phyloP scores from a whole-genome alignment of 2,113 vertebrate species.

The Onychostruthus taczanowskii region DNA sequence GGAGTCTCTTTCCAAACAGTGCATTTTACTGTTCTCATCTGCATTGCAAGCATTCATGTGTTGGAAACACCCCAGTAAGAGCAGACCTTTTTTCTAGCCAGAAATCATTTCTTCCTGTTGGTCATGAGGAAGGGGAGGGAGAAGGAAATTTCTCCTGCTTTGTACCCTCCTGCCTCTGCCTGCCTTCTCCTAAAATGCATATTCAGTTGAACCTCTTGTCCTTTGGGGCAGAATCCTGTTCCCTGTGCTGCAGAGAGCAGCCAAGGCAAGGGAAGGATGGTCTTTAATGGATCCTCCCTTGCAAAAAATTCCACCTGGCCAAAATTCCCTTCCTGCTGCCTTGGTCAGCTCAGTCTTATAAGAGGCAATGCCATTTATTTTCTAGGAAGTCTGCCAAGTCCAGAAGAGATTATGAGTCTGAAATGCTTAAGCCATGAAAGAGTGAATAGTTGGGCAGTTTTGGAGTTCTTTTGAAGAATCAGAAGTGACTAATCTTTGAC shows the following conservation, averaged over 20 bases:
- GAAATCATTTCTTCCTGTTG: neutral
- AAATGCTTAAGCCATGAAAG: neutral
- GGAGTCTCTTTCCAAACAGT: neutral
- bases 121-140: neutral
- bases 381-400: neutral
- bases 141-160: neutral
- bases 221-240: neutral
- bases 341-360: neutral
- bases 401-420: neutral
- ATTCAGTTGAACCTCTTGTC: rapidly evolving
- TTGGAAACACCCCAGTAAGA: neutral
- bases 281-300: neutral
- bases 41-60: rapidly evolving
- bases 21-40: neutral
- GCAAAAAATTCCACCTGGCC: neutral
- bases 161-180: neutral
- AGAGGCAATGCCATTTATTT: neutral
- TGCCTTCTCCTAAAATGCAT: rapidly evolving
- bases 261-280: neutral
- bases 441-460: neutral
- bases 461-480: neutral
- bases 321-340: neutral
- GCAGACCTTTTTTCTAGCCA: neutral
- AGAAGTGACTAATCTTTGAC: neutral
- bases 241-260: neutral